Conservation (phyloP, 2,113 vertebrate genomes). For the Pedetes capensis region DNA sequence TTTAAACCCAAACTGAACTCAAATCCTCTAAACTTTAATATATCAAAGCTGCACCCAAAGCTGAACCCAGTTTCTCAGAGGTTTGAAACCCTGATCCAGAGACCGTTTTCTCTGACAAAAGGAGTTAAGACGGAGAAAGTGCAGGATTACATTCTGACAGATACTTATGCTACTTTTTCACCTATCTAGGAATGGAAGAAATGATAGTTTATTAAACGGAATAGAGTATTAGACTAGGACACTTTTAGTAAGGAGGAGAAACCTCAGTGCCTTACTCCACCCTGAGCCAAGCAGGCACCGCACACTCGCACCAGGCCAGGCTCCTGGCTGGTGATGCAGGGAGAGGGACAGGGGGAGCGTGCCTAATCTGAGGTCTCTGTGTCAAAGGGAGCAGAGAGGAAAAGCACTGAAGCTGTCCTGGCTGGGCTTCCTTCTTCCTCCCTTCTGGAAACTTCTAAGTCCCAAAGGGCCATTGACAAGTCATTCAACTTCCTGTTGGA, state of each 20-base stretch:
- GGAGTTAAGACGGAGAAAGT: background rate
- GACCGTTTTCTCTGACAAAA: background rate
- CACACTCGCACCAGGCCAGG: background rate
- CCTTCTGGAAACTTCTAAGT: constrained; percentile 50
- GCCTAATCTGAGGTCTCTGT: background rate
- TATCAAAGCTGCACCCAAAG: too few relatives aligned
- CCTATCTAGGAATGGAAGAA: background rate
- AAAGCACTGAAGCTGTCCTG: background rate
- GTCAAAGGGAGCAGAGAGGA: background rate
- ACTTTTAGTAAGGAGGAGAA: background rate
- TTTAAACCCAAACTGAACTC: too few relatives aligned
- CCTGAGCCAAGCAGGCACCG: background rate
- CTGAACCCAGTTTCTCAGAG: too few relatives aligned
- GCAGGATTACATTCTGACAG: background rate
- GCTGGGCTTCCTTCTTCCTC: background rate
- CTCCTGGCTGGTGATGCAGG: accelerated
- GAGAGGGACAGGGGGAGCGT: background rate
- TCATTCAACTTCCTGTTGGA: constrained; percentile 36
- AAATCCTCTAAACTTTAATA: too few relatives aligned
- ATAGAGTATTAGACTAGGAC: background rate
- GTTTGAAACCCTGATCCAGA: too few relatives aligned
- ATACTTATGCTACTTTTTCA: background rate
- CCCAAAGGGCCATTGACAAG: background rate
- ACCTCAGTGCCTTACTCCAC: background rate
- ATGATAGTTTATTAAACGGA: background rate